Evolutionary conservation across 2,797 vertebrate species (phyloP), one percentile per base, ranked within the genome.

Genomic region (Rhinichthys osculus): DNA sequence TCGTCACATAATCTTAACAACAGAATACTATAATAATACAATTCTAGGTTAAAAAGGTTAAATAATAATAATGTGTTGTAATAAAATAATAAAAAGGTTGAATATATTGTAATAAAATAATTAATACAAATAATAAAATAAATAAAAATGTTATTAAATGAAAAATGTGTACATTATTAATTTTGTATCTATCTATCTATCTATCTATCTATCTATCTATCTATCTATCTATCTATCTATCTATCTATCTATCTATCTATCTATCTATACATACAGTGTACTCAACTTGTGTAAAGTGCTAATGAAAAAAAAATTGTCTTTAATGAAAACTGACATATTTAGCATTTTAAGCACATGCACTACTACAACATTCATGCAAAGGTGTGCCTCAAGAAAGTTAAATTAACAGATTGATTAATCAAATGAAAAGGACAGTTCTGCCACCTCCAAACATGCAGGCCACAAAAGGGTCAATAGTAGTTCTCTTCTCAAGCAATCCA

Each of bases 381-480:
- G n/a, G n/a, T 19, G 66, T 35, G 13, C 33, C 33, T 67, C 16
- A 35, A 35, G 64, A 67, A 67, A 47, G 40, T 27, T 4, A 0
- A 30, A 73, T 2, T 6, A 40, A 40, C 13, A 23, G 19, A 57
- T 23, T 2, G 35, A 71, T 42, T 71, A 7, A 71, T 7, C 21
- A 16, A 71, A n/a, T 21, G 42, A 72, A 72, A 44, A 5, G 3
- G n/a, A 73, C 71, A 47, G 42, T 50, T 73, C 42, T 19, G 27
- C 44, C 47, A 33, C 44, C 27, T 74, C 44, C 17, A 74, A 52
- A 33, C 47, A 74, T 33, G 4, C 44, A 50, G 44, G 72, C 11
- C 44, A 47, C 72, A 52, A 74, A 74, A 74, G 27, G 27, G 52
- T 35, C 72, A 50, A 72, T 19, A 74, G 30, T 74, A 50, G 44